Percentiles rank a stretch among this genome's conserved stretches.
These are phyloP conservation scores for Neolamprologus caudopunctatus DNA, from an alignment of 2,113 vertebrate species.

Conservation along the genomic window DNA sequence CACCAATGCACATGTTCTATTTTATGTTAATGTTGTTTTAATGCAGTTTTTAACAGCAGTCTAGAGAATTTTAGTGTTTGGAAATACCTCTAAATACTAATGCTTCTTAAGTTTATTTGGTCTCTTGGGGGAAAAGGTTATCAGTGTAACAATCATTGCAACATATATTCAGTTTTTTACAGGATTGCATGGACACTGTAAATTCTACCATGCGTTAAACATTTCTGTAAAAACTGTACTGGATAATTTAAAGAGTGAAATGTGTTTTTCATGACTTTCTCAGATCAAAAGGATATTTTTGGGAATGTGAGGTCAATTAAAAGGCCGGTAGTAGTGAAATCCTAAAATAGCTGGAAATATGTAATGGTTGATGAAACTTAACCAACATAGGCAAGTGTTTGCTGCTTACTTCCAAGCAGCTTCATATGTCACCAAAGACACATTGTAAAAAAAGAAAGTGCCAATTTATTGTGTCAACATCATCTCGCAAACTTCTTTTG, in stretches of 20 bases:
- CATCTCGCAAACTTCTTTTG: not conserved
- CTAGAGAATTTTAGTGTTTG: not conserved
- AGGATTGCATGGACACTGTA: not conserved
- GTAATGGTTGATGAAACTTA: not conserved
- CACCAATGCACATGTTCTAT: not conserved
- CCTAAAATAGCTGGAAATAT: not conserved
- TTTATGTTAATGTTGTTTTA: not conserved
- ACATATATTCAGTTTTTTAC: not conserved
- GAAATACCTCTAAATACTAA: not conserved
- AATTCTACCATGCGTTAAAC: not conserved
- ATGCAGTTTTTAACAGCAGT: not conserved
- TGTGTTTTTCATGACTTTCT: not conserved
- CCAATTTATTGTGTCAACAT: conserved; percentile 4
- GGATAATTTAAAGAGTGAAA: not conserved
- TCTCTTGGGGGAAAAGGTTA: not conserved
- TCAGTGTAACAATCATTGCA: not conserved
- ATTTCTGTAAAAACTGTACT: not conserved
- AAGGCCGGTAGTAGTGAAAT: not conserved
- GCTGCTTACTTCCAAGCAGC: not conserved
- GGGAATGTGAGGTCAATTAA: not conserved
- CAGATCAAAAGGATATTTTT: not conserved
- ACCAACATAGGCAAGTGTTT: not conserved
- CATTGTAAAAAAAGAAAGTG: not conserved
- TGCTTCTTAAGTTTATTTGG: not conserved
- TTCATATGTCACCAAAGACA: conserved; percentile 39